Base-by-base conservation (phyloP, 2,888 invertebrate species). In the Mesoligia furuncula region DNA sequence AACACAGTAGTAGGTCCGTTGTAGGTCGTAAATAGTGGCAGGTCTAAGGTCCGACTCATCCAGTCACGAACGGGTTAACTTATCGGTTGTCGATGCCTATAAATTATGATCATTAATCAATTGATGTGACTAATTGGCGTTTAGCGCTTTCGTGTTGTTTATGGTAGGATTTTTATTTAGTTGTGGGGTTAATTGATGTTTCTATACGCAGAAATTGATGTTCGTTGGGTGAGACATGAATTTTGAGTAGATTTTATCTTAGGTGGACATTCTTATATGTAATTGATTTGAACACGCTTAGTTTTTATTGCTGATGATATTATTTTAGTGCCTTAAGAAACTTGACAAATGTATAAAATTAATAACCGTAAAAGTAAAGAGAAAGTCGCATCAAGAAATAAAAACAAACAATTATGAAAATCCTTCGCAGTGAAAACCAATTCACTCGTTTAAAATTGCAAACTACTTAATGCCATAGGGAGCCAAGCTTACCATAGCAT, bases 1-100 rank as follows among this genome's bases (percentile, higher is more conserved):
- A 90, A 86, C 90, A 87, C 92, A 90, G 91, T 91, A 92, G 92
- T 92, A 78, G 89, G 90, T 90, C 90, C 85, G 78, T 78, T 85
- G 82, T 84, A 86, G 80, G 81, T 86, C 90, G 90, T 92, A 90
- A 90, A 90, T 89, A 85, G 77, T 84, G 78, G 71, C 79, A 85
- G 86, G 85, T 87, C 85, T 85, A 88, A 85, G 85, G 83, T 87
- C 81, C 83, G 76, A 85, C 85, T 85, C 87, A 82, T 88, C 83
- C 70, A 88, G 85, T 87, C 82, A 86, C 88, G 84, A 83, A 79
- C 79, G 77, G 79, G 82, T 85, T 83, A 84, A 88, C 73, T 85
- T 85, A 88, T 83, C 72, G 75, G 66, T 45, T 62, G 70, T 72
- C 74, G 77, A 69, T 73, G 64, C 51, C 78, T 73, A 84, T 88